Evolutionary conservation across 2,888 invertebrate species (phyloP), one percentile per base, ranked within the genome.

Genomic region (Platerodrilus igneus): DNA sequence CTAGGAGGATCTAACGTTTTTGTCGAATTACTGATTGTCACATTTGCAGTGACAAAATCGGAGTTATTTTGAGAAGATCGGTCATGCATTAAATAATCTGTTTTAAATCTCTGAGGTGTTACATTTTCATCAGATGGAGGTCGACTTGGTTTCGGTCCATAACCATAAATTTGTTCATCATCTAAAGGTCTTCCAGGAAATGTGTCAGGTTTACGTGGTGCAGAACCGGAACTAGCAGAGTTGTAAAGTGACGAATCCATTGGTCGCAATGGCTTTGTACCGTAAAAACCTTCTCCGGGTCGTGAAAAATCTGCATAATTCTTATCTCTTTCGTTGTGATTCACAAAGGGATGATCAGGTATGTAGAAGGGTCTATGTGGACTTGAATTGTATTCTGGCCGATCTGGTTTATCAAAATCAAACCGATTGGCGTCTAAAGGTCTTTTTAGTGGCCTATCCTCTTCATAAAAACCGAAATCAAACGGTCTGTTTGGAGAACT

Each of bases 281-380:
- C 31, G 1, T 20, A 22, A 14, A 2, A 3, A 19, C 18, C 10
- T 19, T 3, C 4, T 19, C 18, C 7, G 29, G 29, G n/a, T n/a
- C n/a, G n/a, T n/a, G n/a, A n/a, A n/a, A n/a, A n/a, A n/a, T n/a
- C n/a, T n/a, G n/a, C n/a, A n/a, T n/a, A n/a, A n/a, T n/a, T n/a
- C n/a, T n/a, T n/a, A n/a, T n/a, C n/a, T 29, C 7, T 8, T 29
- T 8, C 16, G 7, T 15, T 29, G n/a, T n/a, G n/a, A 16, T 41
- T 26, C 13, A 34, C 27, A 2, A 36, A 36, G 5, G 47, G 46
- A 9, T 44, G 38, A 22, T 41, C 38, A 4, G 41, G 36, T 36
- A 25, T 25, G 7, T 23, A 14, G 14, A 27, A 9, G 4, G 39
- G 39, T 29, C 28, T 25, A n/a, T 36, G 34, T 17, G 46, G 45